Percentiles rank a stretch among this genome's conserved stretches.
phyloP scores from a whole-genome alignment of 2,113 vertebrate genomes.

The Salvelinus sp. region DNA sequence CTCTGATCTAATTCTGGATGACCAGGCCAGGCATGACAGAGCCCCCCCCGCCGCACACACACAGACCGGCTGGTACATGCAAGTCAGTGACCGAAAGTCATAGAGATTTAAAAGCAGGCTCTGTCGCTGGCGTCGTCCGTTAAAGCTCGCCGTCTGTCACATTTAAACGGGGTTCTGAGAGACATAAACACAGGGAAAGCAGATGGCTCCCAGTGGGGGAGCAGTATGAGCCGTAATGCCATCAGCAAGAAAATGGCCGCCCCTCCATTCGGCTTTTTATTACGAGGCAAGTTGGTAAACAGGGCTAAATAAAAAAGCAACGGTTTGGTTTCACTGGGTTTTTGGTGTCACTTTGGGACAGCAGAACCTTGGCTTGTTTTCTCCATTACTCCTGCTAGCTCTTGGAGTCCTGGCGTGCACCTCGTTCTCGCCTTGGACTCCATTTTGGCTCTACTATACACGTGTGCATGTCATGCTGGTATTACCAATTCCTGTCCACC shows the following conservation, averaged over 20 bases:
- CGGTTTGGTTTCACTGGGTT: background rate
- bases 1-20: background rate
- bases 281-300: background rate
- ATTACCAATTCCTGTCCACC: background rate
- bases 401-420: background rate
- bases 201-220: background rate
- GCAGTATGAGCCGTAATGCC: background rate
- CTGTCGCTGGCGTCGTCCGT: background rate
- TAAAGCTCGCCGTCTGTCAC: no score
- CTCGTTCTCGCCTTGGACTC: background rate
- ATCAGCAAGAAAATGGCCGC: background rate
- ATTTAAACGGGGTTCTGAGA: slow-evolving; percentile 2
- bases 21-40: background rate
- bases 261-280: background rate
- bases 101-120: no score
- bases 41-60: background rate
- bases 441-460: background rate
- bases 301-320: background rate
- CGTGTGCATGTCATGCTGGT: background rate
- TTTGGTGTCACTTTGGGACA: background rate
- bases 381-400: background rate
- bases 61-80: background rate
- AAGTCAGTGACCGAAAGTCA: no score
- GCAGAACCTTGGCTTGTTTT: background rate
- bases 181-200: slow-evolving; percentile 1